phyloP scores from a whole-genome alignment of 2,797 vertebrate genomes.

The Pipistrellus pygmaeus region DNA sequence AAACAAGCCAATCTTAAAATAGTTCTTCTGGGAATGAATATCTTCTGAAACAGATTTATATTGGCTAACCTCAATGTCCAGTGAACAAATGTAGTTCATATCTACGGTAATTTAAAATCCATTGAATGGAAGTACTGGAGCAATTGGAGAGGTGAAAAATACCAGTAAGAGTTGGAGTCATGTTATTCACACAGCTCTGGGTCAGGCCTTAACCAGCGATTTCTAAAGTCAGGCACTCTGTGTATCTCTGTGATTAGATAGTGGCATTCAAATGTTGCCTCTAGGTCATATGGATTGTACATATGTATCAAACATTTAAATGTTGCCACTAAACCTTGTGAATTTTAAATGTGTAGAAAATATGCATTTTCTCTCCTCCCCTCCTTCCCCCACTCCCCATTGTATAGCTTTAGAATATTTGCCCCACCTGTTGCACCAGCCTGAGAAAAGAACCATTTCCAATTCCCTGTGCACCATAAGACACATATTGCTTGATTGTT shows the following conservation, averaged over 20 bases:
- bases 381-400: background rate
- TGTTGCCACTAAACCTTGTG: background rate
- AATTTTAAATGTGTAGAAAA: background rate
- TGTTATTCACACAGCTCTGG: background rate
- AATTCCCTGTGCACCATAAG: background rate
- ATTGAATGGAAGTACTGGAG: background rate
- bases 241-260: background rate
- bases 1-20: background rate
- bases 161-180: background rate
- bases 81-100: background rate
- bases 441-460: background rate
- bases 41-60: conserved; percentile 5
- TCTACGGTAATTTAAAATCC: conserved; percentile 8
- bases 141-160: background rate
- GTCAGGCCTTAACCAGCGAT: background rate
- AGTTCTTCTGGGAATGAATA: conserved; percentile 20
- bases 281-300: background rate
- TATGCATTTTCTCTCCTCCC: too few species aligned
- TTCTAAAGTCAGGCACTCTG: background rate
- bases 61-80: background rate
- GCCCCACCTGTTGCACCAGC: background rate
- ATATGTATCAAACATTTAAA: background rate
- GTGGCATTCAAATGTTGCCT: background rate
- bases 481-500: background rate
- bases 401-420: background rate